Base-by-base conservation (phyloP, 2,797 vertebrate genomes). In the Picus viridis region DNA sequence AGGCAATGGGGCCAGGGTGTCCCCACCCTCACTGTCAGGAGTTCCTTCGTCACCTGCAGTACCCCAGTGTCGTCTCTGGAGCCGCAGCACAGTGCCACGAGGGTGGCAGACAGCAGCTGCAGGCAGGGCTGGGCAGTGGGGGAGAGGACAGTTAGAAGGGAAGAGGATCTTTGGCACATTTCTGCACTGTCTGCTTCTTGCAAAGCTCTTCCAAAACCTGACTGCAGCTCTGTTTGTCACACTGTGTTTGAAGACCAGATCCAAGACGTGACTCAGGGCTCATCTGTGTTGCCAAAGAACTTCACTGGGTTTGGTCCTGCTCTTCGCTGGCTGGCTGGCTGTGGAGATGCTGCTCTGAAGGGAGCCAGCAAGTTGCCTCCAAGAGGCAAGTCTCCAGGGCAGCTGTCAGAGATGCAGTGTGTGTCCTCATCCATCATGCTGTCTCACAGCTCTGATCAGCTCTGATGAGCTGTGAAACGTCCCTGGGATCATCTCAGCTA, bases 251-350 rank as follows among this genome's bases (percentile, higher is more conserved):
- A 57, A 89, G 86, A 23, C 58, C 54, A 58, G 75, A 41, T 64
- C 89, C 90, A 90, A 89, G 89, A 29, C 41, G 47, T 92, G 51
- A 85, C 79, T 89, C 69, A 70, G 75, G 75, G 71, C 86, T 74
- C 61, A 6, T 86, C 61, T 73, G 71, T 49, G 83, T 30, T 90
- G 90, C 88, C 86, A 92, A 1, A 64, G 34, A 86, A 57, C 71
- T 82, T 61, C 43, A 9, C 41, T 62, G 3, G 7, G n/a, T 65
- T 41, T 19, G 70, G 67, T 83, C 11, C 26, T 3, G 6, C 4
- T 57, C 10, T 12, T 12, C 2, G 2, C 86, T 0, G 1, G n/a
- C 88, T 57, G 58, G 3, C 41, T 59, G 71, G 29, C 89, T 53
- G 0, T 24, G 61, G 63, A 15, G 71, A 11, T n/a, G 26, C 63